Evolutionary conservation across 1,140 invertebrate genomes (phyloP).

Genomic region (Meloidogyne hapla): DNA sequence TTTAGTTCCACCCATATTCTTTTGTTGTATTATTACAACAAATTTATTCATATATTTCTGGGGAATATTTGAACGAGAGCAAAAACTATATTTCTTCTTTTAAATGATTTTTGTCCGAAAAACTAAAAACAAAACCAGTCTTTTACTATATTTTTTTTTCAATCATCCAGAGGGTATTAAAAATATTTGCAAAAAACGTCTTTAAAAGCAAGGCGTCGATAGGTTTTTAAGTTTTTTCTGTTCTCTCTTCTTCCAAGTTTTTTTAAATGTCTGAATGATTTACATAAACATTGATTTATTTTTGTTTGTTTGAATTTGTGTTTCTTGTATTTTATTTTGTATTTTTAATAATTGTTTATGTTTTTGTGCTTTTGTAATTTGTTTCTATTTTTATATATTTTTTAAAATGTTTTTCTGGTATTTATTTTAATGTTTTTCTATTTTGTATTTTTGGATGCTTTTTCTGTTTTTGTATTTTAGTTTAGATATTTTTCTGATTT

Average conservation of each 20-base stretch:
- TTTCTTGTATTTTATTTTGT: background rate
- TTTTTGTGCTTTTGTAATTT: too few relatives aligned
- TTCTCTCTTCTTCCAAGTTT: background rate
- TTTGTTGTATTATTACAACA: background rate
- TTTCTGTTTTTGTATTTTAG: too few relatives aligned
- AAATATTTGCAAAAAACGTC: background rate
- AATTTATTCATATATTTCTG: too few relatives aligned
- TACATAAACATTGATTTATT: background rate
- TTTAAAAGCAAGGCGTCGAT: background rate
- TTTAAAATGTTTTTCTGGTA: too few relatives aligned
- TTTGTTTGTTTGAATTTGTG: background rate
- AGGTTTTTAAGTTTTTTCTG: background rate
- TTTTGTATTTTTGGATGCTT: too few relatives aligned
- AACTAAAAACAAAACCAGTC: constrained; percentile 3
- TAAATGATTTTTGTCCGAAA: background rate
- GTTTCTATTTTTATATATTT: too few relatives aligned
- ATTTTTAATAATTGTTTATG: too few relatives aligned
- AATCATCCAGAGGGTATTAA: background rate
- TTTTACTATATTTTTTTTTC: background rate
- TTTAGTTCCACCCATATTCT: background rate
- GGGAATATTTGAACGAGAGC: background rate
- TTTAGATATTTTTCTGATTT: too few relatives aligned
- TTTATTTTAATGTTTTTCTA: too few relatives aligned
- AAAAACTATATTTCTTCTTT: background rate
- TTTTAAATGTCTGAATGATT: background rate